Evolutionary conservation across 2,113 vertebrate genomes (phyloP), one percentile per base, ranked within the genome.

Genomic region (Miniopterus natalensis): DNA sequence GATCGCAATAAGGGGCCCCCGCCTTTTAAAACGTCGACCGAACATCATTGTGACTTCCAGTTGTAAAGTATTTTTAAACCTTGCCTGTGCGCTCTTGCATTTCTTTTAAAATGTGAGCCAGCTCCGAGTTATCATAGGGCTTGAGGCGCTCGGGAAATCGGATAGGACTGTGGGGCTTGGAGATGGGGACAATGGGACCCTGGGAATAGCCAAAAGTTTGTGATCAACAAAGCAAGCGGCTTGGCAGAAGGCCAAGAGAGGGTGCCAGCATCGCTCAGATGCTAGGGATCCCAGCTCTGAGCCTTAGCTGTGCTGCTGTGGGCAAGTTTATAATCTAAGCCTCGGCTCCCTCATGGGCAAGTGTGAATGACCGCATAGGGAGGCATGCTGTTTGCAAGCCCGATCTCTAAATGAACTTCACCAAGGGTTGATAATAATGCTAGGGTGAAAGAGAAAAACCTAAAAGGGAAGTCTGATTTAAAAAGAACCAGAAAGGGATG

Each of bases 251-350:
- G 29, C 18, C 40, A 18, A 1, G 63, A 80, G 40, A 23, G 10
- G 17, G 14, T 10, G 12, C 21, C 15, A 11, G 27, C 15, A 0
- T 15, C 6, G 0, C 1, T 40, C 5, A 7, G 31, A 31, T 4
- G 15, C 36, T 20, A 1, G 0, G 25, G 47, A 51, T n/a, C 40
- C 36, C 21, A 51, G 29, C 17, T 61, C 51, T 59, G 1, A 1
- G 23, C 2, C 4, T 9, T 15, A 23, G 49, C 9, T 40, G 0
- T n/a, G 8, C 21, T 8, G 42, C 12, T 51, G 49, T 13, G n/a
- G 68, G 10, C 8, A 47, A 47, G 36, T 15, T 17, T 51, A 8
- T 73, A 5, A 55, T 13, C 20, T 31, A 25, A 15, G 9, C 31
- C 6, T 51, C 27, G 0, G 18, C 75, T 85, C 65, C 66, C 42